A percentile compares a stretch with the other conserved stretches of the same genome.
Conservation (phyloP, 2,113 vertebrate species). For the Prunella fulvescens region DNA sequence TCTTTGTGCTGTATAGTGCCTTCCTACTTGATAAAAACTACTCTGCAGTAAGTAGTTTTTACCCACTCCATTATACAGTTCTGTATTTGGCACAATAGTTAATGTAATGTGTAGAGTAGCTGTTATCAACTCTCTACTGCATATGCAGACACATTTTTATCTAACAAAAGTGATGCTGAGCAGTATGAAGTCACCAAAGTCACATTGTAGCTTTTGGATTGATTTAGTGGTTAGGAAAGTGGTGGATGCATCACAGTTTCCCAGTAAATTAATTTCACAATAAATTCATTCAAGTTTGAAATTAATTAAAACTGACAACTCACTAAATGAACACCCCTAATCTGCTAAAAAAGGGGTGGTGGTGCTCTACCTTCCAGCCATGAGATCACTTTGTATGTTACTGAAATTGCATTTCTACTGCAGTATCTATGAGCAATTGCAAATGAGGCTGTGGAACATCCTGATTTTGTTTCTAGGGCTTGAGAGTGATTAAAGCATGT, state of each 20-base stretch:
- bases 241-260: not conserved
- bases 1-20: not conserved
- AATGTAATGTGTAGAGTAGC: not conserved
- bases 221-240: not conserved
- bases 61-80: not conserved
- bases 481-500: not conserved
- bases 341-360: not conserved
- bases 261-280: not conserved
- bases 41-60: slow-evolving; percentile 24
- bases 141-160: not conserved
- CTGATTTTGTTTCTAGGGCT: not conserved
- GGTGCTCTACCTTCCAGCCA: not conserved
- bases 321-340: not conserved
- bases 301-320: not conserved
- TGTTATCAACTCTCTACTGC: not conserved
- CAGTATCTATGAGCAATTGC: not conserved
- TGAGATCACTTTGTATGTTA: not conserved
- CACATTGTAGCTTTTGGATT: slow-evolving; percentile 18
- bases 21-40: slow-evolving; percentile 1
- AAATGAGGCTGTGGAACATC: not conserved
- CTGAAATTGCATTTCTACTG: not conserved
- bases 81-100: not conserved
- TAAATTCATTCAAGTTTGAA: not conserved
- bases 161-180: not conserved
- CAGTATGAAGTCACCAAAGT: not conserved